These are phyloP conservation scores for Phalanger gymnotis DNA, from an alignment of 2,797 vertebrate genomes.

Conservation along the genomic window DNA sequence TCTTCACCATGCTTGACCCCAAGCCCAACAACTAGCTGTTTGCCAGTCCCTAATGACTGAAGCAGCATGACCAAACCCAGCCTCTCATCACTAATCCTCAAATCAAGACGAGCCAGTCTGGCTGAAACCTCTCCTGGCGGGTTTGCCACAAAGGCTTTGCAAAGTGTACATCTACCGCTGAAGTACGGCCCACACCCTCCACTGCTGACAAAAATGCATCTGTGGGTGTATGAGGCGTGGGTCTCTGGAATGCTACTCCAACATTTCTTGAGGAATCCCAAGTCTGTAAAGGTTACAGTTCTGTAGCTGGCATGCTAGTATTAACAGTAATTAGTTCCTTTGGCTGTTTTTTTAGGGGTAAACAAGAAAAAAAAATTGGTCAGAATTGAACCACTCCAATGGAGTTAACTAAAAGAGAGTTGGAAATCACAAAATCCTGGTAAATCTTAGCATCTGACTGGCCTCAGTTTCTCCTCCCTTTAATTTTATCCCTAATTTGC, in stretches of 20 bases:
- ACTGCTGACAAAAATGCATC: slow-evolving; percentile 61
- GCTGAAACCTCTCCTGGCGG: background rate
- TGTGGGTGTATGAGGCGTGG: slow-evolving; percentile 48
- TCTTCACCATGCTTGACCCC: slow-evolving; percentile 51
- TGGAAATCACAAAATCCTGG: slow-evolving; percentile 11
- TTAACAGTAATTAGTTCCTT: slow-evolving; percentile 36
- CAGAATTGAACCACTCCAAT: background rate
- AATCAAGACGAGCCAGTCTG: slow-evolving; percentile 41
- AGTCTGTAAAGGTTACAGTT: slow-evolving; percentile 63
- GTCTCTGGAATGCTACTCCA: slow-evolving; percentile 67
- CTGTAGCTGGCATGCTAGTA: slow-evolving; percentile 34
- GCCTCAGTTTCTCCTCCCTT: slow-evolving; percentile 56
- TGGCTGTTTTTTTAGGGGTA: background rate
- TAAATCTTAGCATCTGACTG: background rate
- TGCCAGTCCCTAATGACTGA: slow-evolving; percentile 13
- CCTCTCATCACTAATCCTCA: slow-evolving; percentile 2
- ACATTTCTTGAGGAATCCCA: slow-evolving; percentile 60
- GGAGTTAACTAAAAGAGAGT: slow-evolving; percentile 35
- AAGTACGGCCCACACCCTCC: slow-evolving; percentile 32
- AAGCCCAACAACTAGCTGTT: slow-evolving; percentile 15
- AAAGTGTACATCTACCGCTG: background rate
- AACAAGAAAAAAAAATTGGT: background rate
- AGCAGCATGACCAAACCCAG: slow-evolving; percentile 40
- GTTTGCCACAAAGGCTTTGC: slow-evolving; percentile 4
- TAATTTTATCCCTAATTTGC: slow-evolving; percentile 49